Conservation (phyloP, 1,140 invertebrate species). For the Hyposmocoma kahamanoa region DNA sequence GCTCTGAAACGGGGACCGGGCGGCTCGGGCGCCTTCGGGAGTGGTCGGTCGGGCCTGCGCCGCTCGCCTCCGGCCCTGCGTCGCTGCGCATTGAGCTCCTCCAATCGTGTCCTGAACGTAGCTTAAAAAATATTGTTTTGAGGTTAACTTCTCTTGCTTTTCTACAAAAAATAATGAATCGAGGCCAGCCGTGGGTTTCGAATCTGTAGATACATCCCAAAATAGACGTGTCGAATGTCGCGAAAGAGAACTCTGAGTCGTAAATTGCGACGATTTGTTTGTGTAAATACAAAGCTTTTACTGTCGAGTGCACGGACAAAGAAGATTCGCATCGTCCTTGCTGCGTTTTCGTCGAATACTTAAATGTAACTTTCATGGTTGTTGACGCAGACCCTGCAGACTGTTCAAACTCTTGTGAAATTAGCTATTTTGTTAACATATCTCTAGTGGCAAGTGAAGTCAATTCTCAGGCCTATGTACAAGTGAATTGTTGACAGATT, state of each 20-base stretch:
- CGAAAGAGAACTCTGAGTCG: constrained; percentile 57
- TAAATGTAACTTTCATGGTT: constrained; percentile 37
- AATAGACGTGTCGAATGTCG: constrained; percentile 62
- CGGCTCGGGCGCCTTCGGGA: constrained; percentile 28
- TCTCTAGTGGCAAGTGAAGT: constrained; percentile 46
- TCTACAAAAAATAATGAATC: constrained; percentile 41
- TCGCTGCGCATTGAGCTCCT: constrained; percentile 40
- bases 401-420: constrained; percentile 32
- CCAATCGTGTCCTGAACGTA: constrained; percentile 60
- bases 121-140: constrained; percentile 68
- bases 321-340: constrained; percentile 44
- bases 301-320: constrained; percentile 71
- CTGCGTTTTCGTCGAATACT: constrained; percentile 34
- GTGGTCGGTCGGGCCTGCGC: constrained; percentile 46
- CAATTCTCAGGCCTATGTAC: constrained; percentile 53
- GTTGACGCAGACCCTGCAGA: constrained; percentile 34
- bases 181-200: constrained; percentile 29
- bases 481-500: constrained; percentile 33
- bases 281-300: constrained; percentile 72
- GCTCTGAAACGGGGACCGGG: constrained; percentile 12
- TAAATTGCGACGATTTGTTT: constrained; percentile 68
- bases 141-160: constrained; percentile 56
- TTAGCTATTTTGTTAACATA: constrained; percentile 44
- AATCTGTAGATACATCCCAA: constrained; percentile 26
- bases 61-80: constrained; percentile 22